Evolutionary conservation across 2,888 invertebrate species (phyloP).

Genomic region (Andrena praecox): DNA sequence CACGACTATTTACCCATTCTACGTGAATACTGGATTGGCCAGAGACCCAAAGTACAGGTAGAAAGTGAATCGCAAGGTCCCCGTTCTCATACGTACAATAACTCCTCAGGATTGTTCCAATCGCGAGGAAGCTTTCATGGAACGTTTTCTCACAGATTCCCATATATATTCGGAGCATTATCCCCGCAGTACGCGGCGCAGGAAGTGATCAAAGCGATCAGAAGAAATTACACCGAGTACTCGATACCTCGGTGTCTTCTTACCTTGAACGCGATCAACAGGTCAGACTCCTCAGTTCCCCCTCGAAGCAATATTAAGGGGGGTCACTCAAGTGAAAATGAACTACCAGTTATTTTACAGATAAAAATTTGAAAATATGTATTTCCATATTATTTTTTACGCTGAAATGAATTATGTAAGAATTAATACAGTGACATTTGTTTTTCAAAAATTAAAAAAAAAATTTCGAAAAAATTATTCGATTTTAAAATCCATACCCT

Average conservation of each 20-base stretch:
- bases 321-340: too few relatives aligned
- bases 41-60: conserved; percentile 83
- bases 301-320: background rate
- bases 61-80: background rate
- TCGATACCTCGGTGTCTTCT: conserved; percentile 78
- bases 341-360: too few relatives aligned
- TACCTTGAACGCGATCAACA: conserved; percentile 73
- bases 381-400: too few relatives aligned
- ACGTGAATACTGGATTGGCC: conserved; percentile 85
- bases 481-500: too few relatives aligned
- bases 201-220: conserved; percentile 77
- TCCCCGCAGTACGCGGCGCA: conserved; percentile 74
- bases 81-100: too few relatives aligned
- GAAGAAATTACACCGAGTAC: conserved; percentile 77
- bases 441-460: too few relatives aligned
- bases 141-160: conserved; percentile 68
- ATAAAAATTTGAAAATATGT: too few relatives aligned
- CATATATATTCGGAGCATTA: conserved; percentile 75
- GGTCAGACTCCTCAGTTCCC: conserved; percentile 60
- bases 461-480: too few relatives aligned
- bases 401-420: too few relatives aligned
- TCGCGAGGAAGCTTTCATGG: background rate
- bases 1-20: conserved; percentile 87
- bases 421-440: too few relatives aligned
- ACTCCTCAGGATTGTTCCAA: too few relatives aligned